phyloP scores from a whole-genome alignment of 2,113 vertebrate genomes.

The Sphaerodactylus townsendi region DNA sequence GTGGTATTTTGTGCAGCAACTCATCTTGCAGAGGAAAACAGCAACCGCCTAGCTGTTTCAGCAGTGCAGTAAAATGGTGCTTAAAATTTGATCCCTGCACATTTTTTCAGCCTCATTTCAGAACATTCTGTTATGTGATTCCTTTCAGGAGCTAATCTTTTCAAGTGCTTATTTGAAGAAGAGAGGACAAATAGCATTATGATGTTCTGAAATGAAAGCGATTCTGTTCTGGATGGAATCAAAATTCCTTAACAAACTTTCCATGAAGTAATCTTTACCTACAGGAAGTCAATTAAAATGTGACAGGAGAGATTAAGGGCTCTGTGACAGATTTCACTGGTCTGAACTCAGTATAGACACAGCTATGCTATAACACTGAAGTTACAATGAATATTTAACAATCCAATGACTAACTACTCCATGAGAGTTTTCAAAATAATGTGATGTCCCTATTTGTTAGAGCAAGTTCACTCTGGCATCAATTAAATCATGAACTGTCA shows the following conservation, averaged over 20 bases:
- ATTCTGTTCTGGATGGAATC: slow-evolving; percentile 59
- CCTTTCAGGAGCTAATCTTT: slow-evolving; percentile 39
- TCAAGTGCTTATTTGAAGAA: slow-evolving; percentile 40
- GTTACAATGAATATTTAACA: slow-evolving; percentile 88
- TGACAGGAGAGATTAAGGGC: slow-evolving; percentile 92
- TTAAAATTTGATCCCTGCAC: slow-evolving; percentile 54
- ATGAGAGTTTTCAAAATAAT: slow-evolving; percentile 93
- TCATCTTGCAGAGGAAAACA: slow-evolving; percentile 10
- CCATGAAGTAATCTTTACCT: slow-evolving; percentile 90
- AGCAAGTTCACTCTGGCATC: slow-evolving; percentile 87
- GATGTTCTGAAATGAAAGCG: slow-evolving; percentile 31
- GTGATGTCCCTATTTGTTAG: slow-evolving; percentile 92
- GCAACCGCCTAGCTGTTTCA: slow-evolving; percentile 19
- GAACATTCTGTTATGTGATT: neutral
- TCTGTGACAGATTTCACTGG: slow-evolving; percentile 83
- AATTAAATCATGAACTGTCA: slow-evolving; percentile 94
- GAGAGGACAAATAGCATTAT: neutral
- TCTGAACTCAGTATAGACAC: slow-evolving; percentile 78
- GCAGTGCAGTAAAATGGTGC: slow-evolving; percentile 46
- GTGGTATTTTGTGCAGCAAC: neutral
- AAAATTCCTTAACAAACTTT: slow-evolving; percentile 81
- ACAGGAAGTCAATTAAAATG: slow-evolving; percentile 95
- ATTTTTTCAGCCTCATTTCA: slow-evolving; percentile 30
- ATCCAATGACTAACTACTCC: slow-evolving; percentile 84
- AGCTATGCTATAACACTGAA: slow-evolving; percentile 80